These are phyloP conservation scores for Trinectes maculatus DNA, from an alignment of 2,113 vertebrate genomes.

Conservation along the genomic window DNA sequence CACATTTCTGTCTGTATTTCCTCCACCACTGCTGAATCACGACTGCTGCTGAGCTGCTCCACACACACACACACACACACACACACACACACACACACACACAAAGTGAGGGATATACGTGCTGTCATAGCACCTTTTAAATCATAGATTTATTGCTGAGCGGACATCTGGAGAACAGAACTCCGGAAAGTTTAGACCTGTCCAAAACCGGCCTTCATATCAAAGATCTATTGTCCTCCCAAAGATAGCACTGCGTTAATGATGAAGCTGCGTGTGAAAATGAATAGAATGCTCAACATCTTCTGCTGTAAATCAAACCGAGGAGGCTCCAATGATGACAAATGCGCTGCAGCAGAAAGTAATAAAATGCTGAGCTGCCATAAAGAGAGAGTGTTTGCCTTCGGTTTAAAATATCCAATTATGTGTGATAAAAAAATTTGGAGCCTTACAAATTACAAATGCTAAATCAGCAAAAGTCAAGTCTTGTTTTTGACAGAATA, in stretches of 20 bases:
- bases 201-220: slow-evolving; percentile 56
- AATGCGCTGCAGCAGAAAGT: slow-evolving; percentile 65
- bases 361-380: slow-evolving; percentile 57
- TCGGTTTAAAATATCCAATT: slow-evolving; percentile 3
- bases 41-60: slow-evolving; percentile 75
- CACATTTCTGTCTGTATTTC: slow-evolving; percentile 63
- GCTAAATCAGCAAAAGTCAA: slow-evolving; percentile 2
- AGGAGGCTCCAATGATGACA: slow-evolving; percentile 67
- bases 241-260: slow-evolving; percentile 60
- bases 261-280: slow-evolving; percentile 67
- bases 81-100: slow-evolving; percentile 22
- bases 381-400: slow-evolving; percentile 31
- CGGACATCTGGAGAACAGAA: slow-evolving; percentile 69
- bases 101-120: slow-evolving; percentile 38
- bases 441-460: slow-evolving; percentile 7
- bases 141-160: slow-evolving; percentile 55
- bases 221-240: slow-evolving; percentile 55
- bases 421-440: background rate
- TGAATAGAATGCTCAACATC: slow-evolving; percentile 62
- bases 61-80: slow-evolving; percentile 34
- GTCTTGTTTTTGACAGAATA: background rate
- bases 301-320: slow-evolving; percentile 53
- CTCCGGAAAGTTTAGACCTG: slow-evolving; percentile 49
- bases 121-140: slow-evolving; percentile 54
- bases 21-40: slow-evolving; percentile 81